phyloP scores from a whole-genome alignment of 2,888 invertebrate species.

The Chironomus riparius region DNA sequence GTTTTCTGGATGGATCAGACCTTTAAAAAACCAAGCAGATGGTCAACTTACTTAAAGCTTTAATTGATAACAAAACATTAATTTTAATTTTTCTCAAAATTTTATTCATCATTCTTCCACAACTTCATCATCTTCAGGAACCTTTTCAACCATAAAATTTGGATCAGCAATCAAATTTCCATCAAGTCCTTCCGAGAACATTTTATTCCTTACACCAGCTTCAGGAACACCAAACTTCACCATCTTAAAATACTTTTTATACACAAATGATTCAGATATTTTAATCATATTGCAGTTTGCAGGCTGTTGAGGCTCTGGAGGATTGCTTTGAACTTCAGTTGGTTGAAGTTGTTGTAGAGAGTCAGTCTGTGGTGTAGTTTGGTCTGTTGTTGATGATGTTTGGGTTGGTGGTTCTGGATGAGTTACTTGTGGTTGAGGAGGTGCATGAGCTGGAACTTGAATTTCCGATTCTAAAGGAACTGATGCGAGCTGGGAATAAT shows the following conservation, averaged over 20 bases:
- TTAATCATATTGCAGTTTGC: slow-evolving; percentile 26
- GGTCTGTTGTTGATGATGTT: neutral
- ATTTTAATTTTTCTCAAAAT: neutral
- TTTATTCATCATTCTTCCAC: neutral
- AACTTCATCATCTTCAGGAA: slow-evolving; percentile 13
- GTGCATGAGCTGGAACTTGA: slow-evolving; percentile 28
- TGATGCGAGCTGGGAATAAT: slow-evolving; percentile 49
- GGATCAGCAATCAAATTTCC: slow-evolving; percentile 53
- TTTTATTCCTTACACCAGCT: slow-evolving; percentile 72
- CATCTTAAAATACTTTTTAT: slow-evolving; percentile 79
- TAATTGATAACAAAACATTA: too few species aligned
- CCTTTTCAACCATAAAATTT: slow-evolving; percentile 1
- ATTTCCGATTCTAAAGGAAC: slow-evolving; percentile 44
- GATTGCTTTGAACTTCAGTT: slow-evolving; percentile 24
- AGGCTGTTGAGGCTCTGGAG: neutral
- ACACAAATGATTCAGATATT: slow-evolving; percentile 35
- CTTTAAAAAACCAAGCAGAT: too few species aligned
- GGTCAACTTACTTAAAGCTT: too few species aligned
- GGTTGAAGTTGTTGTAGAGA: neutral
- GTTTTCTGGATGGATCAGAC: too few species aligned
- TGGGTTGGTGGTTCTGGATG: neutral
- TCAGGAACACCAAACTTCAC: slow-evolving; percentile 78
- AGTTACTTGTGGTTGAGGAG: slow-evolving; percentile 22
- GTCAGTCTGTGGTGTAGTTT: neutral
- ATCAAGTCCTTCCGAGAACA: slow-evolving; percentile 73